These are phyloP conservation scores for Nephrotoma guestfalica DNA, from an alignment of 2,888 invertebrate genomes.

Conservation along the genomic window DNA sequence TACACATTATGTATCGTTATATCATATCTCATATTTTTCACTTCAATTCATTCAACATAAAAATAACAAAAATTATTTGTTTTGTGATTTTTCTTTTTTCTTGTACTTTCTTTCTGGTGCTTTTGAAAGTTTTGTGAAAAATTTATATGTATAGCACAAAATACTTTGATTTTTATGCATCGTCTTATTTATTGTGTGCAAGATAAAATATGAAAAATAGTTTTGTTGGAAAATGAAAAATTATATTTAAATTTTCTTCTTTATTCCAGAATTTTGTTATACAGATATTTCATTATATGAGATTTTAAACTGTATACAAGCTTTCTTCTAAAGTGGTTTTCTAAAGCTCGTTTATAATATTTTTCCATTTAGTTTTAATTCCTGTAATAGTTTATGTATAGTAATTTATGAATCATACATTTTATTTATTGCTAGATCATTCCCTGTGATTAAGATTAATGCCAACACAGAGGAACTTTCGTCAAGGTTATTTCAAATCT, in stretches of 20 bases:
- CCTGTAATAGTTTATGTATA: neutral
- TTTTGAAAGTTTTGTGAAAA: neutral
- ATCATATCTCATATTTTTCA: neutral
- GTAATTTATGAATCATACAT: neutral
- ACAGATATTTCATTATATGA: neutral
- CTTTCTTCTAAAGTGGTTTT: neutral
- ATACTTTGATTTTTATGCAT: neutral
- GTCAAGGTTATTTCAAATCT: neutral
- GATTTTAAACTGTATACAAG: neutral
- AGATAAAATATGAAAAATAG: neutral
- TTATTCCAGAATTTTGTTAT: neutral
- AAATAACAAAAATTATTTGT: neutral
- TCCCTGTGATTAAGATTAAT: neutral
- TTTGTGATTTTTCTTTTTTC: neutral
- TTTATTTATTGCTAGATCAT: neutral
- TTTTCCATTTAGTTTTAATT: neutral
- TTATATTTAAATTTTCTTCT: neutral
- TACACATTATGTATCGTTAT: neutral
- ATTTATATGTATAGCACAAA: neutral
- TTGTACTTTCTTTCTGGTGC: neutral
- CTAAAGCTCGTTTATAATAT: neutral
- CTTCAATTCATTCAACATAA: neutral
- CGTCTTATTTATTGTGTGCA: neutral
- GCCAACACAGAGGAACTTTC: neutral
- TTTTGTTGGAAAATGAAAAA: neutral